These are phyloP conservation scores for Hydriomena furcata DNA, from an alignment of 2,888 invertebrate species.

Conservation along the genomic window DNA sequence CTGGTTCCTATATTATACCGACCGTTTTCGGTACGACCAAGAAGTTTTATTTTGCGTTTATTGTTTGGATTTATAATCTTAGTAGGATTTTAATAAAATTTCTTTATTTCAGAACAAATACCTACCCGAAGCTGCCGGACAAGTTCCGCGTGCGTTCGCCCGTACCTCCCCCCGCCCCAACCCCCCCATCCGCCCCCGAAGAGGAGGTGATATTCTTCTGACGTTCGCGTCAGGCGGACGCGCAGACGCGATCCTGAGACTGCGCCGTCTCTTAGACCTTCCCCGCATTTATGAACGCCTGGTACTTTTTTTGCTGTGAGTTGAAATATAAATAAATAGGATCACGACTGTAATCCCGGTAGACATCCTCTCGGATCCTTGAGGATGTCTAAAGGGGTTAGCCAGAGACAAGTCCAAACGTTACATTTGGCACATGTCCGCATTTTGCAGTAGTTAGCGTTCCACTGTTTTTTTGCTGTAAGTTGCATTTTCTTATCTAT, in stretches of 20 bases:
- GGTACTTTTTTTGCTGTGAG: conserved; percentile 29
- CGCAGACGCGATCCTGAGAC: conserved; percentile 67
- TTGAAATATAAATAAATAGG: background rate
- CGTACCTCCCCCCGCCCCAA: conserved; percentile 45
- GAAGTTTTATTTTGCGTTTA: too few relatives aligned
- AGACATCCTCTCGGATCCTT: too few relatives aligned
- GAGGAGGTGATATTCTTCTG: conserved; percentile 89
- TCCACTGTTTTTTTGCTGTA: too few relatives aligned
- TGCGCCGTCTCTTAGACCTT: conserved; percentile 69
- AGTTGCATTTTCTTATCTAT: too few relatives aligned
- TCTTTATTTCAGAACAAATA: conserved; percentile 82
- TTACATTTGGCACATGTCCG: too few relatives aligned
- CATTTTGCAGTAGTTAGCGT: too few relatives aligned
- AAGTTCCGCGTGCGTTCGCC: conserved; percentile 86
- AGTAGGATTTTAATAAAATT: background rate
- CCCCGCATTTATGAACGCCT: conserved; percentile 38
- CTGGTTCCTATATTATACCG: too few relatives aligned
- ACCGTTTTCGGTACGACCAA: too few relatives aligned
- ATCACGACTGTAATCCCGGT: too few relatives aligned
- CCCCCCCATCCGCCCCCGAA: conserved; percentile 58
- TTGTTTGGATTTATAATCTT: too few relatives aligned
- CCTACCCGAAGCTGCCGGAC: conserved; percentile 88
- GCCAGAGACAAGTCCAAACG: too few relatives aligned
- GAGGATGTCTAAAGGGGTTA: too few relatives aligned
- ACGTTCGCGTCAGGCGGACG: conserved; percentile 61